Base-by-base conservation (phyloP, 1,140 invertebrate genomes). In the Temnothorax longispinosus region DNA sequence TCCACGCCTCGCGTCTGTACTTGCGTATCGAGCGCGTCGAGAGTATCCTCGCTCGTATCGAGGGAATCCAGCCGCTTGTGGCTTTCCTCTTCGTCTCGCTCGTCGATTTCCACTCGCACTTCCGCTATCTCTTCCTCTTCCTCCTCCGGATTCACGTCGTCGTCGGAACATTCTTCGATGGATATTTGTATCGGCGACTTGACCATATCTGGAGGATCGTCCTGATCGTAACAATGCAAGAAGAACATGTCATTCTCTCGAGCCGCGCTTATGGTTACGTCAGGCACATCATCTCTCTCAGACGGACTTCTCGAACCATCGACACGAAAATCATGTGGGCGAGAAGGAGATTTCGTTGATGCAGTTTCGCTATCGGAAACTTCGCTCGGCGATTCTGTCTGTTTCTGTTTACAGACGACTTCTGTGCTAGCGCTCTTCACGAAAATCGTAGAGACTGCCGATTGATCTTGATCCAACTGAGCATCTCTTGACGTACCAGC, bases 111-210 rank as follows among this genome's bases (percentile, higher is more conserved):
- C 54, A 81, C 64, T 18, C 93, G 90, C 0, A 91, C 76, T 56
- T 94, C 93, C 52, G 94, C 94, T 86, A 94, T 94, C 2, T 89
- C 94, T 13, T 94, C 94, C 41, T 93, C 91, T 41, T 92, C 92
- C 0, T 94, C 93, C 75, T 94, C 94, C 3, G 75, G 50, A 50
- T 94, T 92, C 0, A 90, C 77, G 1, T 95, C 94, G 32, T 95
- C 94, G 56, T 95, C 95, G 5, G 94, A 95, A 52, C 95, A 95
- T 47, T 95, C 95, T 91, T 96, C 95, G 35, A 95, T 95, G 0
- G 95, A 95, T 84, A 95, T 95, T 87, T 95, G 95, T 75, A 95
- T 95, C 7, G 95, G 94, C 18, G 95, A 95, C 75, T 95, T 95
- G 0, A 95, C 94, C 93, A 95, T 95, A 27, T 96, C 94, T 35